Base-by-base conservation (phyloP, 1,140 invertebrate genomes). In the Lasaia peninsularis region DNA sequence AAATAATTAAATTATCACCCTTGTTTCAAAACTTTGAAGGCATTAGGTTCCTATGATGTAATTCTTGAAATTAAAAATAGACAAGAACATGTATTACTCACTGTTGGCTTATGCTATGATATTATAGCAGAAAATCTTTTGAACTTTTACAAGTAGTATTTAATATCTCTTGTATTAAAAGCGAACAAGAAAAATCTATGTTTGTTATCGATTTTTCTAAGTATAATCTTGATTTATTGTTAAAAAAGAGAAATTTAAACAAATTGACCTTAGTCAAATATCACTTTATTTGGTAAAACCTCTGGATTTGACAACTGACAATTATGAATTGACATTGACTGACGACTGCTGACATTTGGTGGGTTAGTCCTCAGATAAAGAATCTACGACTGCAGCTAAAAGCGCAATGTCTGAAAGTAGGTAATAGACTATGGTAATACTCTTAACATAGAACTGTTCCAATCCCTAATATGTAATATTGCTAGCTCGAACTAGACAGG, bases 1-100 rank as follows among this genome's bases (percentile, higher is more conserved):
- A 83, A 67, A 65, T 37, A 60, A 33, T 35, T 14, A 62, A 24
- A 44, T 44, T 44, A 20, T 20, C 2, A 44, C 16, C 40, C 16
- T 10, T 11, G 8, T 10, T 3, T 44, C 40, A 11, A 11, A 16
- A 0, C 9, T 18, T 10, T 18, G 18, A 18, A 18, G 16, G 11
- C 40, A 44, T 44, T 44, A 1, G 18, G 18, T 20, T 44, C 9
- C 16, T 10, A 44, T 44, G 40, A 44, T 44, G 40, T 44, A 44
- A 44, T 44, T 44, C 40, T 44, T 44, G 40, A 11, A 18, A 44
- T 44, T 44, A 44, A 18, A 44, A 44, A 44, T 44, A 44, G 40
- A 44, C 40, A 44, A 44, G 18, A 44, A 40, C 14, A 6, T 44
- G 40, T 44, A 44, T 44, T 44, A 44, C 40, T 44, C 40, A 44